Base-by-base conservation (phyloP, 2,888 invertebrate genomes). In the Rhamphomyia laevipes region DNA sequence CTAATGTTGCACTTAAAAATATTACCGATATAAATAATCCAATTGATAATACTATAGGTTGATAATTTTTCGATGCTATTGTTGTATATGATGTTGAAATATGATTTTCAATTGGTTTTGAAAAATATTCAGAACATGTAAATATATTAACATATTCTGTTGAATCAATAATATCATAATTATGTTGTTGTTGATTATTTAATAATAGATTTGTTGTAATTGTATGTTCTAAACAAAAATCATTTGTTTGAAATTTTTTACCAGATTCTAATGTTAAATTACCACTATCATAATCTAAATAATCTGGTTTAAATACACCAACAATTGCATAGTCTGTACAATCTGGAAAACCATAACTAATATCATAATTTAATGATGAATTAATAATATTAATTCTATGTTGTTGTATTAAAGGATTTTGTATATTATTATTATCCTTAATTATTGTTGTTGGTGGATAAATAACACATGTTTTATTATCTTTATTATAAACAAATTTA, bases 1-100 rank as follows among this genome's bases (percentile, higher is more conserved):
- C 83, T 61, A 90, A 71, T 47, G 89, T 90, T 16, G 86, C 84
- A 38, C 83, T 81, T 66, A 90, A 73, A 73, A 90, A 90, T 53
- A 85, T 77, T 4, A 84, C 86, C 59, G 88, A 87, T 59, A 90
- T 77, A 50, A 87, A 80, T 64, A 89, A 74, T 52, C 84, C 85
- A 50, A 82, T 78, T 51, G 87, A 85, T 65, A 87, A 86, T 56
- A 89, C 70, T 46, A 79, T 78, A 38, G 4, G 3, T 38, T 66
- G 10, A 10, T 33, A 38, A 38, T 10, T 21, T 38, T 38, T 38
- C 4, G 4, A 9, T 7, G 9, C 10, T n/a, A 17, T 42, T 17
- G 52, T 43, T 35, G 12, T 41, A 46, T 43, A 55, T 50, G 48
- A 47, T 66, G 49, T 63, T 47, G 53, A 56, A 48, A 13, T 48